These are phyloP conservation scores for Hyles euphorbiae DNA, from an alignment of 1,140 invertebrate species.

Conservation along the genomic window DNA sequence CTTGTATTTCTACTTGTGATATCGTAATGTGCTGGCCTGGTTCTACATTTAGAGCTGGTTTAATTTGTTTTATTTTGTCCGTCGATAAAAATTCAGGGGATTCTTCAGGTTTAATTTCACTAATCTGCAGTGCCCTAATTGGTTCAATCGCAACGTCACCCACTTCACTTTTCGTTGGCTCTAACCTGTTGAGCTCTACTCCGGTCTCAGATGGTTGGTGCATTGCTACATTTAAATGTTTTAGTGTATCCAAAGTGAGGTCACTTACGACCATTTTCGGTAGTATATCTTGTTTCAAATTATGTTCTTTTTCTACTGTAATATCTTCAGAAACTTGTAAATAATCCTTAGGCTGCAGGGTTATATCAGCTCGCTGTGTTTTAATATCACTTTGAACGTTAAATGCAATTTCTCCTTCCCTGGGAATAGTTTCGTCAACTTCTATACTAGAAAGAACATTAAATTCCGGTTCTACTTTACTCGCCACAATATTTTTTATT, in stretches of 20 bases:
- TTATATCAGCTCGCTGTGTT: conserved; percentile 25
- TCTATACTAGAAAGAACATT: conserved; percentile 27
- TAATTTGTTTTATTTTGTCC: conserved; percentile 23
- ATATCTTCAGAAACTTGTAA: conserved; percentile 40
- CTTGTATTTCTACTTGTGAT: conserved; percentile 33
- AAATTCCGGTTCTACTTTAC: conserved; percentile 25
- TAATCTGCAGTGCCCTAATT: conserved; percentile 32
- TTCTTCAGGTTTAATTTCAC: conserved; percentile 37
- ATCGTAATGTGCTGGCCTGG: conserved; percentile 39
- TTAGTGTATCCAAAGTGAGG: conserved; percentile 28
- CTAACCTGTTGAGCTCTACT: conserved; percentile 15
- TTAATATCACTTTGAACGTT: conserved; percentile 18
- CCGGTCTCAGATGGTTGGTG: conserved; percentile 36
- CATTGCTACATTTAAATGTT: conserved; percentile 44
- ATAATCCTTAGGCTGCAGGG: conserved; percentile 27
- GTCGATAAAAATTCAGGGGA: conserved; percentile 24
- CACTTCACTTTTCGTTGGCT: conserved; percentile 29
- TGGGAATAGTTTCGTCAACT: conserved; percentile 36
- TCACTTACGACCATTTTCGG: conserved; percentile 25
- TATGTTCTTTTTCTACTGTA: conserved; percentile 40
- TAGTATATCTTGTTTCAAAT: conserved; percentile 20
- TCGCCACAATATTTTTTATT: conserved; percentile 16
- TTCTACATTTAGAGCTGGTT: conserved; percentile 29
- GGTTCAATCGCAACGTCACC: conserved; percentile 28
- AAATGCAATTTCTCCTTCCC: conserved; percentile 41